Base-by-base conservation (phyloP, 2,888 invertebrate species). In the Microdon myrmicae region DNA sequence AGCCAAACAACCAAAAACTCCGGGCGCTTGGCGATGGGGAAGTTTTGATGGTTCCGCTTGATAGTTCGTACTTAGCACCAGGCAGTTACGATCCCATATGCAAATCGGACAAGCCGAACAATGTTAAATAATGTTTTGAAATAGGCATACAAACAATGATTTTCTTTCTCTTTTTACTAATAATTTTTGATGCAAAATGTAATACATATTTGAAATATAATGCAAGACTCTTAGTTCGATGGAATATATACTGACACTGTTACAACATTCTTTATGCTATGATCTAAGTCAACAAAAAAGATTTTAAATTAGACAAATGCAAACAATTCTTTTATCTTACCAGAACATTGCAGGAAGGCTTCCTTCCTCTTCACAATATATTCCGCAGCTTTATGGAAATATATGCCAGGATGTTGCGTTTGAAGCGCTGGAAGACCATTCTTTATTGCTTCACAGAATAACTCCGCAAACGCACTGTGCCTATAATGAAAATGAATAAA, bases 321-420 rank as follows among this genome's bases (percentile, higher is more conserved):
- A 29, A 31, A 13, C 2, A 37, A 2, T 8, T 13, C 8, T 1
- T 14, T 19, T 17, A 7, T 28, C 55, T 67, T 64, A 74, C 75
- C 70, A 76, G 90, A 92, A 3, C 90, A 83, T 68, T 90, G 87
- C 43, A 87, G 82, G 80, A 90, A 90, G 3, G 90, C 84, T 70
- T 87, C 85, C 72, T 93, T 88, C 53, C 96, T 84, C 71, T 85
- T 86, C 37, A 84, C 87, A 69, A 93, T 89, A 77, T 91, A 90
- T 74, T 92, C 89, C n/a, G 96, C 95, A 9, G 96, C 95, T 79
- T 93, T 90, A 73, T 96, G 94, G 76, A 92, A 96, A 81, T 96
- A 97, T 76, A 96, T 92, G 3, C 98, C 98, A 3, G 98, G 98
- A 82, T 99, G 96, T 74, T 97, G 94, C 0, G 94, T 94, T 78